Percentiles rank a stretch among this genome's conserved stretches.
Evolutionary conservation across 2,797 vertebrate genomes (phyloP).

Genomic region (Fratercula arctica): DNA sequence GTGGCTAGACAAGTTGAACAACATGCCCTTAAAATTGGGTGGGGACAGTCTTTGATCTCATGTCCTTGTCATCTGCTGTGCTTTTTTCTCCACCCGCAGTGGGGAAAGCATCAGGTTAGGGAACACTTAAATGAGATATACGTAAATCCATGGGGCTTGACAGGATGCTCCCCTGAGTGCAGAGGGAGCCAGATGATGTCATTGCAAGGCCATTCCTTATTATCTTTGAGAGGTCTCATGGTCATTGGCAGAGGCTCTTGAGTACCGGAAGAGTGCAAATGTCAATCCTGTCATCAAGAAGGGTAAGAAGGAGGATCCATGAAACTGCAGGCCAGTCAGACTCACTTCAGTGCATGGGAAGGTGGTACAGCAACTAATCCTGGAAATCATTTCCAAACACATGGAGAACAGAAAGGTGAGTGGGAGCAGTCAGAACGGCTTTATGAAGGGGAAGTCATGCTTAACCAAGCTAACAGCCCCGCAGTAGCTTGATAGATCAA

Average conservation of each 20-base stretch:
- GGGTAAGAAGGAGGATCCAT: neutral
- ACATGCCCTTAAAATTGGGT: neutral
- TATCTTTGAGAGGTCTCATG: neutral
- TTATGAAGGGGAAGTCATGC: neutral
- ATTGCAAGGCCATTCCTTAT: neutral
- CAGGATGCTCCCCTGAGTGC: neutral
- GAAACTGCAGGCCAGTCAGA: neutral
- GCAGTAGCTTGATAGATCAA: neutral
- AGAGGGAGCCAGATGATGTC: neutral
- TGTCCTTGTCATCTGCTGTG: neutral
- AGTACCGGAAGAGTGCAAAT: neutral
- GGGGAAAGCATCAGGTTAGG: neutral
- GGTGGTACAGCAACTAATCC: neutral
- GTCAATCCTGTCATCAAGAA: neutral
- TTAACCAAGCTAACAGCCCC: neutral
- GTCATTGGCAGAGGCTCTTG: neutral
- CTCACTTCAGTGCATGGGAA: neutral
- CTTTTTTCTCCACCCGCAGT: neutral
- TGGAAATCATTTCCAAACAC: neutral
- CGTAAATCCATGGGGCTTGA: neutral
- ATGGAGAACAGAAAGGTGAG: neutral
- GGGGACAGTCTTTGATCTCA: neutral
- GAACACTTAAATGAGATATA: neutral
- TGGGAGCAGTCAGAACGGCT: neutral
- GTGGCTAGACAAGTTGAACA: slow-evolving; percentile 24